A percentile compares a stretch with the other conserved stretches of the same genome.
phyloP scores from a whole-genome alignment of 2,113 vertebrate species.

The Scomber colias region DNA sequence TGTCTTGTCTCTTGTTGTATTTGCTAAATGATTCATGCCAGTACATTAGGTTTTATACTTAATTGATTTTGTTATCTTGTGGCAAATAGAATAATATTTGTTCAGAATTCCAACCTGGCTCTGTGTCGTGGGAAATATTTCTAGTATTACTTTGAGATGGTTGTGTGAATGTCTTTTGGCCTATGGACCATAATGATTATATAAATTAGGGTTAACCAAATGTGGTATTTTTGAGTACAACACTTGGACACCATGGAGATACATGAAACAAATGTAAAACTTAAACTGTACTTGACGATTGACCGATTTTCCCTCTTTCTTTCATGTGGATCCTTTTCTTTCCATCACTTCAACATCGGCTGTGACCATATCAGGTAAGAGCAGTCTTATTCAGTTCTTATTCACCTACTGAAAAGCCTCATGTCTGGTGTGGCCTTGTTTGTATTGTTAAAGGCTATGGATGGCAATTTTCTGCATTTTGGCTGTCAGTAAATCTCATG shows the following conservation, averaged over 20 bases:
- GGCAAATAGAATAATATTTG: neutral
- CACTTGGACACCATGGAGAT: neutral
- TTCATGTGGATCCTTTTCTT: slow-evolving; percentile 58
- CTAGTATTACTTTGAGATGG: neutral
- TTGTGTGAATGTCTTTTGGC: neutral
- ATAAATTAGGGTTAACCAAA: neutral
- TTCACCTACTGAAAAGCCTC: neutral
- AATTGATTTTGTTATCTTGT: neutral
- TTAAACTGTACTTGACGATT: slow-evolving; percentile 4
- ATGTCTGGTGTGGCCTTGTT: neutral
- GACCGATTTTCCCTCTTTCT: slow-evolving; percentile 5
- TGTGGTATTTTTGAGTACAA: neutral
- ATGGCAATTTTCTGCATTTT: too few species aligned
- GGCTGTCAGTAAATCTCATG: too few species aligned
- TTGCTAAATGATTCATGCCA: neutral
- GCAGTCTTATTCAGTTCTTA: neutral
- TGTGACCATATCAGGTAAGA: slow-evolving; percentile 60
- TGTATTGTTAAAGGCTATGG: neutral
- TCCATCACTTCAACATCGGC: slow-evolving; percentile 8
- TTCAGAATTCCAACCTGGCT: neutral
- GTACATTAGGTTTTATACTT: neutral
- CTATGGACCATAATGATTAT: neutral
- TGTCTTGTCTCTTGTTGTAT: neutral
- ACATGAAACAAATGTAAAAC: slow-evolving; percentile 2
- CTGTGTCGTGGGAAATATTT: neutral